Percentiles rank a stretch among this genome's conserved stretches.
phyloP scores from a whole-genome alignment of 2,797 vertebrate genomes.

The Apogon talboti region DNA sequence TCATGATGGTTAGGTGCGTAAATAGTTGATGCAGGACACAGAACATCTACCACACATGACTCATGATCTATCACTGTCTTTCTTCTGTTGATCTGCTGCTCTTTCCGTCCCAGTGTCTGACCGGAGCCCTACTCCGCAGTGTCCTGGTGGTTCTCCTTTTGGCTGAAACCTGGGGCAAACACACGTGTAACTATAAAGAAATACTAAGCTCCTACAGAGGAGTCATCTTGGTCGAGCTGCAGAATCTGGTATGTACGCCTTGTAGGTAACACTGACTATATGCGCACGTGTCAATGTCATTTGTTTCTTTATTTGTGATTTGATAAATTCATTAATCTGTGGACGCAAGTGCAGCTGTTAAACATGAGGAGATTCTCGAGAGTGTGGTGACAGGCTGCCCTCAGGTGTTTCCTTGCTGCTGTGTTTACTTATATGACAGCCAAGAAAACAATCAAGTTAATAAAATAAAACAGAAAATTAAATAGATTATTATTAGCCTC shows the following conservation, averaged over 20 bases:
- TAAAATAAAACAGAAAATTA: no score
- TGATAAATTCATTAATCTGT: no score
- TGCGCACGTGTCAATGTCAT: neutral
- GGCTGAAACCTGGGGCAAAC: constrained; percentile 67
- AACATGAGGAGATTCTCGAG: neutral
- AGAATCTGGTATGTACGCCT: no score
- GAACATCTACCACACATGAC: neutral
- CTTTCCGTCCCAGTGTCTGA: constrained; percentile 72
- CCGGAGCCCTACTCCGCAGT: constrained; percentile 75
- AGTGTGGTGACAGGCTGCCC: constrained; percentile 50
- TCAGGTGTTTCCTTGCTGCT: constrained; percentile 32
- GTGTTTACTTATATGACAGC: neutral
- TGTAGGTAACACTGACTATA: constrained; percentile 35
- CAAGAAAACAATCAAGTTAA: no score
- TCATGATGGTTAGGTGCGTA: neutral
- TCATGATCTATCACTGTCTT: neutral
- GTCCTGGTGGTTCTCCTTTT: constrained; percentile 77
- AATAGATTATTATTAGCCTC: no score
- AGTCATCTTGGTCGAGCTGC: constrained; percentile 77
- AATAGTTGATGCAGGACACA: neutral
- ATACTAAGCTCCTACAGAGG: constrained; percentile 79
- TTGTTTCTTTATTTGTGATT: neutral
- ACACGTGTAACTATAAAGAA: constrained; percentile 77
- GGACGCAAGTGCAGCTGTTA: neutral
- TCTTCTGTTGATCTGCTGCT: neutral